A percentile compares a stretch with the other conserved stretches of the same genome.
Conservation (phyloP, 2,113 vertebrate genomes). For the Haemorhous mexicanus region DNA sequence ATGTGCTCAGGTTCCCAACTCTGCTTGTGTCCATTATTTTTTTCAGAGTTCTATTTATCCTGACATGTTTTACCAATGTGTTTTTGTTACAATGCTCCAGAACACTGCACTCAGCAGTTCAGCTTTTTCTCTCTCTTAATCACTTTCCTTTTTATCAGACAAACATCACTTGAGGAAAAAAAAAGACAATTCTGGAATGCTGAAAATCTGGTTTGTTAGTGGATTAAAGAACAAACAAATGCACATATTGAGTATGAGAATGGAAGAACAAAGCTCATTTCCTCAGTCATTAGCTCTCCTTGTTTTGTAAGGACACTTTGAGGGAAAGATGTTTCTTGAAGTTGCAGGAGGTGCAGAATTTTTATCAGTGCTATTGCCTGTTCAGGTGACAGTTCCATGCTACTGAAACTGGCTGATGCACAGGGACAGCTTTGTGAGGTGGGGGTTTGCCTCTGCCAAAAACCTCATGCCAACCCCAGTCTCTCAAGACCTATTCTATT, state of each 20-base stretch:
- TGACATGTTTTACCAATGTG: neutral
- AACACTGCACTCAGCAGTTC: neutral
- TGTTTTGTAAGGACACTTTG: neutral
- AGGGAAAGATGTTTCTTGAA: neutral
- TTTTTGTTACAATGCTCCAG: neutral
- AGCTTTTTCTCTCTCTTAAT: neutral
- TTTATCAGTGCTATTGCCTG: neutral
- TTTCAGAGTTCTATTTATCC: neutral
- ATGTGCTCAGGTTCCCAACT: neutral
- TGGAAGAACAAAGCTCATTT: neutral
- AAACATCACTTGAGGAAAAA: neutral
- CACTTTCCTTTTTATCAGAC: neutral
- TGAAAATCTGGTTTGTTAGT: neutral
- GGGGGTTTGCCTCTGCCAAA: neutral
- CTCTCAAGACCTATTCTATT: neutral
- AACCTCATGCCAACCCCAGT: rapidly evolving
- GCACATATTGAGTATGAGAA: neutral
- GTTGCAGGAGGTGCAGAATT: rapidly evolving
- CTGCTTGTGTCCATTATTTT: neutral
- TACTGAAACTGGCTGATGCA: neutral
- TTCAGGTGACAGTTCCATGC: neutral
- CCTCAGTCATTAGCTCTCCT: neutral
- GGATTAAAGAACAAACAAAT: neutral
- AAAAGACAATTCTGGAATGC: neutral
- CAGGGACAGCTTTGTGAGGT: neutral